Conservation (phyloP, 2,888 invertebrate species). For the Scrobipalpa atriplicella region DNA sequence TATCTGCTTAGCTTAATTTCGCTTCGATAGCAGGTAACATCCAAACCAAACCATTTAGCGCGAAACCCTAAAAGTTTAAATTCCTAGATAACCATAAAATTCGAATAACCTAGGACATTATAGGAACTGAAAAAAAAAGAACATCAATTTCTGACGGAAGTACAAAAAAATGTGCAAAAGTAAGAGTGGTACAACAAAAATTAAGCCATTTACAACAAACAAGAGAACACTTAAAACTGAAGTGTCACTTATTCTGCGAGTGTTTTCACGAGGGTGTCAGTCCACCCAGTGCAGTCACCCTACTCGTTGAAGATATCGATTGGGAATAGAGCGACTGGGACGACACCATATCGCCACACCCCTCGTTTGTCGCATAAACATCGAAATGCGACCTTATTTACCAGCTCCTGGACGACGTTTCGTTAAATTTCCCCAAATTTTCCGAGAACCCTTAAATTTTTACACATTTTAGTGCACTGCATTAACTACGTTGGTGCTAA, state of each 20-base stretch:
- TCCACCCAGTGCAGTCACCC: constrained; percentile 56
- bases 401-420: constrained; percentile 46
- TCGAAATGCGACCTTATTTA: constrained; percentile 68
- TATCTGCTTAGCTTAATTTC: constrained; percentile 15
- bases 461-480: constrained; percentile 28
- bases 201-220: neutral
- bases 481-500: constrained; percentile 31
- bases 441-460: constrained; percentile 23
- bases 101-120: neutral
- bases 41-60: constrained; percentile 57
- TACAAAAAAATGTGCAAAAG: no score
- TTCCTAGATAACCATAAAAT: constrained; percentile 46
- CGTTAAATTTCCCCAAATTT: constrained; percentile 39
- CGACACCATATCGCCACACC: constrained; percentile 56
- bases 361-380: constrained; percentile 77
- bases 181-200: neutral
- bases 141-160: neutral
- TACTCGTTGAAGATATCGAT: constrained; percentile 66
- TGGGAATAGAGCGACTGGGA: constrained; percentile 63
- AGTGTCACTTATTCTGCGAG: constrained; percentile 19
- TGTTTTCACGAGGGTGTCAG: constrained; percentile 18
- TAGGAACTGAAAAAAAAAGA: neutral
- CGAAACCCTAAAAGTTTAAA: constrained; percentile 58
- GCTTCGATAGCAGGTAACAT: constrained; percentile 41
- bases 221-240: constrained; percentile 6